phyloP scores from a whole-genome alignment of 2,113 vertebrate species.

The Synodontis membranacea region DNA sequence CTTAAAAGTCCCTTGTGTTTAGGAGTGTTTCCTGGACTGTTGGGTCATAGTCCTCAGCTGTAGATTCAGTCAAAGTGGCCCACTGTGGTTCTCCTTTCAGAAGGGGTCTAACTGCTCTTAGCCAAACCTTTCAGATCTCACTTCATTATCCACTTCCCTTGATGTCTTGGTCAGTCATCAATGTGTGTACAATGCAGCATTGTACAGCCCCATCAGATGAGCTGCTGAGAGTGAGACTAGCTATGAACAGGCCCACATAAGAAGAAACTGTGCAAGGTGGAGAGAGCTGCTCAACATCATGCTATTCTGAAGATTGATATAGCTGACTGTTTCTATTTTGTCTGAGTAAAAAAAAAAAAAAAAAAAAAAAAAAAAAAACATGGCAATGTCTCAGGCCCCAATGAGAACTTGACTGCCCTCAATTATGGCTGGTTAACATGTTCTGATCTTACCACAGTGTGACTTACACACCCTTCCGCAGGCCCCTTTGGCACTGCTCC shows the following conservation, averaged over 20 bases:
- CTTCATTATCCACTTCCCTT: neutral
- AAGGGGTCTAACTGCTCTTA: neutral
- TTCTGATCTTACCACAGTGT: neutral
- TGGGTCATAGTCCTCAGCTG: neutral
- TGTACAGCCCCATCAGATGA: neutral
- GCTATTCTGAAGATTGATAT: neutral
- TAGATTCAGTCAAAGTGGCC: neutral
- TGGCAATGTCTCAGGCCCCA: neutral
- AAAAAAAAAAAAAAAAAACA: neutral
- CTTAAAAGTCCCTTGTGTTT: neutral
- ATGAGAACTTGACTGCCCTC: neutral
- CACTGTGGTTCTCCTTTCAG: neutral
- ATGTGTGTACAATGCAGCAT: neutral
- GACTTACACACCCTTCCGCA: neutral
- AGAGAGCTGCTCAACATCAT: neutral
- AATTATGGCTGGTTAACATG: neutral
- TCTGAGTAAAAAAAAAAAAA: neutral
- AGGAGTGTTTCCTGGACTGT: neutral
- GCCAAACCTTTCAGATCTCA: neutral
- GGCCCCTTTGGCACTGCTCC: neutral
- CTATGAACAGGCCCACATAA: neutral
- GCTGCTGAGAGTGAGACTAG: neutral
- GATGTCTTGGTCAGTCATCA: neutral
- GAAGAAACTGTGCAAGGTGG: neutral
- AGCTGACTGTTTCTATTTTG: neutral